Percentiles rank a stretch among this genome's conserved stretches.
Evolutionary conservation across 92 coral and sea anemone species (phyloP).

Genomic region (Meandrina meandrites): DNA sequence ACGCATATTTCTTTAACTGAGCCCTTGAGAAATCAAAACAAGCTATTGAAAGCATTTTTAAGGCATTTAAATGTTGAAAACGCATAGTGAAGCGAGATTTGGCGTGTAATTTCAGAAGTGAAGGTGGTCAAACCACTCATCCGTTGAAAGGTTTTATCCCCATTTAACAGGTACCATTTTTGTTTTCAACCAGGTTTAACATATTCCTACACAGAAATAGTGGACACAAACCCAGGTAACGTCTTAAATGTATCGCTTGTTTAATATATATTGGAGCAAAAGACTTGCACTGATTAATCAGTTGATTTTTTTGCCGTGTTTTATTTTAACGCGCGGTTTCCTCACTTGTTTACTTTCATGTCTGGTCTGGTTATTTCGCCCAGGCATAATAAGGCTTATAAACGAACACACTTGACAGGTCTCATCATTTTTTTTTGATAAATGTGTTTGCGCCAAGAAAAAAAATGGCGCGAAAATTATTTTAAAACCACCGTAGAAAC

Average conservation of each 20-base stretch:
- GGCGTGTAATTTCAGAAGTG: constrained; percentile 7
- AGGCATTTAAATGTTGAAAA: not conserved
- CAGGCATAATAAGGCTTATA: not conserved
- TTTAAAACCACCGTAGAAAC: too few species aligned
- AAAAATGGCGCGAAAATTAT: not conserved
- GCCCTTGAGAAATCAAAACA: not conserved
- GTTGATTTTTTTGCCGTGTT: not conserved
- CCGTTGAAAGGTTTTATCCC: not conserved
- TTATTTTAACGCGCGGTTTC: not conserved
- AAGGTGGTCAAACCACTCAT: not conserved
- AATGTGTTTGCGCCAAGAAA: not conserved
- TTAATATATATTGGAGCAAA: not conserved
- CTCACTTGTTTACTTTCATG: not conserved
- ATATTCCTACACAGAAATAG: constrained; percentile 7
- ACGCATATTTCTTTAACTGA: not conserved
- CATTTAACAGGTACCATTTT: constrained; percentile 3
- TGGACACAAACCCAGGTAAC: constrained; percentile 47
- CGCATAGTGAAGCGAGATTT: not conserved
- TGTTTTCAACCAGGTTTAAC: constrained; percentile 16
- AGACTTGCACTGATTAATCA: not conserved
- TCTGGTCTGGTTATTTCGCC: not conserved
- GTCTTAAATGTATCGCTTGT: not conserved
- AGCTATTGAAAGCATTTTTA: not conserved
- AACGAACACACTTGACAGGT: not conserved
- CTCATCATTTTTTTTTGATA: not conserved